Base-by-base conservation (phyloP, 2,797 vertebrate genomes). In the Liparis tanakae region DNA sequence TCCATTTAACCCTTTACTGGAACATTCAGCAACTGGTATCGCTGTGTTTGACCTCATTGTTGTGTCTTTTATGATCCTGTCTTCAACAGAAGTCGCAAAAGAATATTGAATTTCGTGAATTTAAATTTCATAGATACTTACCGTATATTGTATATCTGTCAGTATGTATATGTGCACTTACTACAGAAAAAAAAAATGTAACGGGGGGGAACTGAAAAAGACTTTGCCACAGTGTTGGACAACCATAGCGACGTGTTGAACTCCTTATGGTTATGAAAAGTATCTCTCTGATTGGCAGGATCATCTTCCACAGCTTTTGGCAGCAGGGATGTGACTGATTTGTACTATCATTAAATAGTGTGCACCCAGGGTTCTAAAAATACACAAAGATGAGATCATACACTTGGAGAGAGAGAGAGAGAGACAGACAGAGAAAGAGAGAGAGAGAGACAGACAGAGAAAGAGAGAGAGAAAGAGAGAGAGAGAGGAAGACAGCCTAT, bases 351-450 rank as follows among this genome's bases (percentile, higher is more conserved):
- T 94, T 93, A 93, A 83, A 87, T 84, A 85, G 72, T 67, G 80
- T 85, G 82, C 82, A 86, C 85, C 79, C 85, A 84, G 71, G 68
- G 88, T 87, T 91, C 90, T 91, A 90, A 93, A 93, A 93, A 93
- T 92, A 92, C 82, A 70, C 79, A 87, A 82, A 17, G 65, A 90
- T 94, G 93, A 94, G 88, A 91, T 94, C 91, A 94, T 87, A 72
- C 62, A 66, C 78, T 91, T 81, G 65, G 34, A 48, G 81, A 83
- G 81, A 79, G 79, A 63, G 65, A 85, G 76, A 83, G 82, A 89
- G 56, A 67, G 77, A 81, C 67, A 81, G 82, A 72, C 75, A 74
- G 77, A 81, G 79, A 81, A 76, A 64, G 70, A 85, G 72, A 81
- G 82, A 90, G 76, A 83, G 82, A 89, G 56, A 67, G 77, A 81